Evolutionary conservation across 2,797 vertebrate species (phyloP).

Genomic region (Pseudochromis fuscus): DNA sequence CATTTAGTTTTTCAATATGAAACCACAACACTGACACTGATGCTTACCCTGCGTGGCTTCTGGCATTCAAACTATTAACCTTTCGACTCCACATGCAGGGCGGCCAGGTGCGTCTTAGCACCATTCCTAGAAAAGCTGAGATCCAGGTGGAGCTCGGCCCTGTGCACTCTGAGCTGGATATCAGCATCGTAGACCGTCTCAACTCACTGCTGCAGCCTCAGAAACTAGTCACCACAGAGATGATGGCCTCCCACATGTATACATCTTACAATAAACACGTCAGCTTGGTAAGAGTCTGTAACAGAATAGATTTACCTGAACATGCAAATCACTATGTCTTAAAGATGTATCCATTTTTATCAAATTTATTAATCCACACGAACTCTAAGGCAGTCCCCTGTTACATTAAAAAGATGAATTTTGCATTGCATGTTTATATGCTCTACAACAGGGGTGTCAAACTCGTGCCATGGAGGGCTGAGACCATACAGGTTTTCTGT

Average conservation of each 20-base stretch:
- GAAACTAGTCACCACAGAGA: constrained; percentile 93
- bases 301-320: not conserved
- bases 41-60: not conserved
- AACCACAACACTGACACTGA: constrained; percentile 10
- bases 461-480: too few species aligned
- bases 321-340: not conserved
- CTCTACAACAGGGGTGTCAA: not conserved
- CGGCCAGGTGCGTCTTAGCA: constrained; percentile 93
- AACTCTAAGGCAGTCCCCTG: too few species aligned
- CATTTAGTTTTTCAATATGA: constrained; percentile 5
- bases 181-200: constrained; percentile 98
- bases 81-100: constrained; percentile 80
- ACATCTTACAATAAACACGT: constrained; percentile 96
- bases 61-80: not conserved
- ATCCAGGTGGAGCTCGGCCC: constrained; percentile 92
- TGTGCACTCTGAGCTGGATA: constrained; percentile 92
- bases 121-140: constrained; percentile 94
- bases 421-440: not conserved
- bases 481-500: too few species aligned
- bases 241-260: constrained; percentile 99
- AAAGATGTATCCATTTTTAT: not conserved
- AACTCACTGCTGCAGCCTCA: constrained; percentile 97
- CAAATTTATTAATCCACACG: not conserved
- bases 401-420: not conserved
- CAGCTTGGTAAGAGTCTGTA: constrained; percentile 88